Evolutionary conservation across 2,797 vertebrate genomes (phyloP).

Genomic region (Parambassis ranga): DNA sequence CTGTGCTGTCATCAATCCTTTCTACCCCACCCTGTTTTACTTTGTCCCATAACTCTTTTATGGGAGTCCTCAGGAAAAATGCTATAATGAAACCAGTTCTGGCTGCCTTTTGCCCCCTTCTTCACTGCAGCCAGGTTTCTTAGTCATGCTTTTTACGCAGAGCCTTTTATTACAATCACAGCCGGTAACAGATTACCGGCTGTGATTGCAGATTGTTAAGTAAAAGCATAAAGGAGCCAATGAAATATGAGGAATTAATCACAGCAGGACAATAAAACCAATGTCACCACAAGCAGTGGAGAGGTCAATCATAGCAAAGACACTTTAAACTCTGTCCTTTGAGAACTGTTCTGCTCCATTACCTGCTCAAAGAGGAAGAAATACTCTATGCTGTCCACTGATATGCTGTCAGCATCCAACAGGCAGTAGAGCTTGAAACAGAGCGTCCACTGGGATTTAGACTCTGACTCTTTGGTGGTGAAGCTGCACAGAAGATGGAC

Average conservation of each 20-base stretch:
- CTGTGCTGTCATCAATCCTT: slow-evolving; percentile 44
- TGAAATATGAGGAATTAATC: slow-evolving; percentile 47
- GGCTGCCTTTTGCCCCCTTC: slow-evolving; percentile 47
- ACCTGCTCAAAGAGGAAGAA: slow-evolving; percentile 95
- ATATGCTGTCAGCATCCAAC: slow-evolving; percentile 87
- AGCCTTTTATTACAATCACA: slow-evolving; percentile 57
- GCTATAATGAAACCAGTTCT: slow-evolving; percentile 52
- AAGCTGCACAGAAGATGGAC: slow-evolving; percentile 73
- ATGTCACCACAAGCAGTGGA: slow-evolving; percentile 23
- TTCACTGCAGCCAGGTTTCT: slow-evolving; percentile 53
- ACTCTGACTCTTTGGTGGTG: slow-evolving; percentile 80
- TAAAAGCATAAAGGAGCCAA: slow-evolving; percentile 40
- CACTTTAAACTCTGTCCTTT: background rate
- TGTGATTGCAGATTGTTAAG: slow-evolving; percentile 24
- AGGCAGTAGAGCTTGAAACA: slow-evolving; percentile 94
- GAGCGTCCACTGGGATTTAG: slow-evolving; percentile 83
- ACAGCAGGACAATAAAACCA: slow-evolving; percentile 32
- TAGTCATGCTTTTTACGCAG: slow-evolving; percentile 59
- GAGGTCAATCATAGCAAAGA: background rate
- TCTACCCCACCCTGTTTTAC: slow-evolving; percentile 65
- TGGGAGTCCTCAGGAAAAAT: slow-evolving; percentile 64
- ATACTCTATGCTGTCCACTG: slow-evolving; percentile 88
- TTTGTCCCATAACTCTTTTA: slow-evolving; percentile 62
- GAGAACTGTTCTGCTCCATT: slow-evolving; percentile 35
- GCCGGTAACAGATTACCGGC: slow-evolving; percentile 39